Percentiles rank a stretch among this genome's conserved stretches.
These are phyloP conservation scores for Acanthococcus lagerstroemiae DNA, from an alignment of 2,888 invertebrate species.

Conservation along the genomic window DNA sequence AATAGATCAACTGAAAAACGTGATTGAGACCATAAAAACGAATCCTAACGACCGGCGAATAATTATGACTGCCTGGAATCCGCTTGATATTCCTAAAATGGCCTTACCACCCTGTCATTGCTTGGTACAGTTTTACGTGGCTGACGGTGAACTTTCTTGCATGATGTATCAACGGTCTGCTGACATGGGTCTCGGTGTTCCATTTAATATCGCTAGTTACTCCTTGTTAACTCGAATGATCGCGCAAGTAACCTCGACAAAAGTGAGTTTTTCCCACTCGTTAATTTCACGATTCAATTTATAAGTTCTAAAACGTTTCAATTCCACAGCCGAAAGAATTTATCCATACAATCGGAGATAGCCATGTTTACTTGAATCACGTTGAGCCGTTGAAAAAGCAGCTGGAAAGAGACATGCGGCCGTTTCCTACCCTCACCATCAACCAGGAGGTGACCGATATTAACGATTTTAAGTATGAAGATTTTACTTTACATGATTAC, in stretches of 20 bases:
- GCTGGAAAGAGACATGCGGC: slow-evolving; percentile 61
- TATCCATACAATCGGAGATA: slow-evolving; percentile 87
- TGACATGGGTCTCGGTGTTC: slow-evolving; percentile 96
- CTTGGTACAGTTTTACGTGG: slow-evolving; percentile 87
- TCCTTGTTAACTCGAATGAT: slow-evolving; percentile 89
- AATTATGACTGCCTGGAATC: slow-evolving; percentile 93
- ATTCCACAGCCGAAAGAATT: slow-evolving; percentile 74
- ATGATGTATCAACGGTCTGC: slow-evolving; percentile 92
- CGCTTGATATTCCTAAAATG: slow-evolving; percentile 76
- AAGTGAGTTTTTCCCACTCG: slow-evolving; percentile 47
- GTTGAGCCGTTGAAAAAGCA: slow-evolving; percentile 72
- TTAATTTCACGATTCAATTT: background rate
- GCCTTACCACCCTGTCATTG: slow-evolving; percentile 95
- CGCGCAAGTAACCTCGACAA: slow-evolving; percentile 82
- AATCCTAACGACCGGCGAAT: slow-evolving; percentile 82
- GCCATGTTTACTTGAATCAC: slow-evolving; percentile 89
- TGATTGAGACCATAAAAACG: slow-evolving; percentile 68
- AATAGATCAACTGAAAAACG: slow-evolving; percentile 74
- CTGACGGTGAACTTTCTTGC: slow-evolving; percentile 72
- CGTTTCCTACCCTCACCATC: slow-evolving; percentile 74
- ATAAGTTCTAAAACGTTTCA: slow-evolving; percentile 22
- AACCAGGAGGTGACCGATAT: slow-evolving; percentile 62
- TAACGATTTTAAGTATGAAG: slow-evolving; percentile 76
- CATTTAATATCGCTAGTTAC: slow-evolving; percentile 97
- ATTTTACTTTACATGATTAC: slow-evolving; percentile 75